Conservation (phyloP, 2,113 vertebrate genomes). For the Phyllopteryx taeniolatus region DNA sequence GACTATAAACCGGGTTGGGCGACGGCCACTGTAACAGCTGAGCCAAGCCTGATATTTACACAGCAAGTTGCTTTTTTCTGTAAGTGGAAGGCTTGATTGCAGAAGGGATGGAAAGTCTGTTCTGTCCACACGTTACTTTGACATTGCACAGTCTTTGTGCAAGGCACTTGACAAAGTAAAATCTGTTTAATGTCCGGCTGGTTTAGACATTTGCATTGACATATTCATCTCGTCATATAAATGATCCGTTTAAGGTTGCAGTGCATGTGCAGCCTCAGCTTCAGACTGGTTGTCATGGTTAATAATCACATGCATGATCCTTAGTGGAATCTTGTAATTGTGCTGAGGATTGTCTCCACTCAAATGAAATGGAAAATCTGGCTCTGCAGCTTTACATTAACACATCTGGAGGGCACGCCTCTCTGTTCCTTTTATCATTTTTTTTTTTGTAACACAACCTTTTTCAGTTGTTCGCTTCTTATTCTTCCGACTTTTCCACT, state of each 20-base stretch:
- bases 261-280: neutral
- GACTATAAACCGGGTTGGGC: neutral
- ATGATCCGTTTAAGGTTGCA: neutral
- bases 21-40: neutral
- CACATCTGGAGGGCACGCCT: slow-evolving; percentile 20
- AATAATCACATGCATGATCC: neutral
- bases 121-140: neutral
- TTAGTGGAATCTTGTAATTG: neutral
- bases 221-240: neutral
- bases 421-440: neutral
- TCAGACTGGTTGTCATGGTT: neutral
- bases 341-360: slow-evolving; percentile 8
- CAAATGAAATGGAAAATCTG: slow-evolving; percentile 16
- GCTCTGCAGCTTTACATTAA: slow-evolving; percentile 17
- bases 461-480: slow-evolving; percentile 8
- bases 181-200: neutral
- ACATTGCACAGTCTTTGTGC: neutral
- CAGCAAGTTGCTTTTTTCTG: neutral
- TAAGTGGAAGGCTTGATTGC: neutral
- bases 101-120: neutral
- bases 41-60: neutral
- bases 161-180: neutral
- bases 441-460: neutral
- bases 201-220: neutral
- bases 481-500: slow-evolving; percentile 28